Conservation (phyloP, 1,140 invertebrate species). For the Archivesica marissinica region DNA sequence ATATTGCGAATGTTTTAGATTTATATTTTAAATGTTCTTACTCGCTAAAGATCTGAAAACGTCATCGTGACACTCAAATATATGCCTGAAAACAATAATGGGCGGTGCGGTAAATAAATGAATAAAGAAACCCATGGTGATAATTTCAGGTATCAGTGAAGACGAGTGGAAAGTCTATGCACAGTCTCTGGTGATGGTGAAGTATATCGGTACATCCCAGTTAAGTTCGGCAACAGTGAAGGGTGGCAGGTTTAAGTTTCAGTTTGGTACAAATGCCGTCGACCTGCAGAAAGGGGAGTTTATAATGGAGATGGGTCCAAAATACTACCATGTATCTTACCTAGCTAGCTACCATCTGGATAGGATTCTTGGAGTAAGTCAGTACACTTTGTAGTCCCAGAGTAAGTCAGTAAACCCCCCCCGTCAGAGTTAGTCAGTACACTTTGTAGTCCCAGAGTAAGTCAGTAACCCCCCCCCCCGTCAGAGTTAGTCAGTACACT, state of each 20-base stretch:
- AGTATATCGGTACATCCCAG: constrained; percentile 45
- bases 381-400: not conserved
- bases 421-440: too few species aligned
- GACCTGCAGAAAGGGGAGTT: constrained; percentile 68
- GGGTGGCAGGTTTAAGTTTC: constrained; percentile 70
- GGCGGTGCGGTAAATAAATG: too few species aligned
- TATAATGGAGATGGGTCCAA: constrained; percentile 71
- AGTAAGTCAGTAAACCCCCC: too few species aligned
- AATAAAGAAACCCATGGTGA: too few species aligned
- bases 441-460: too few species aligned
- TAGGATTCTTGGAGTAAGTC: constrained; percentile 78
- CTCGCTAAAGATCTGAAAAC: too few species aligned
- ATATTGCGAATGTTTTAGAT: too few species aligned
- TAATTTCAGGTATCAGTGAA: constrained; percentile 73
- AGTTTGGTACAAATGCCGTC: constrained; percentile 52
- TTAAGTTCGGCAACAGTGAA: constrained; percentile 41
- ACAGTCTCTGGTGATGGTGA: constrained; percentile 56
- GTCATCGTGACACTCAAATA: too few species aligned
- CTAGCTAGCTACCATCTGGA: constrained; percentile 74
- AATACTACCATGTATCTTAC: constrained; percentile 71
- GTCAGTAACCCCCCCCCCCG: too few species aligned
- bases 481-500: too few species aligned
- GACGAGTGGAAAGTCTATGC: constrained; percentile 72
- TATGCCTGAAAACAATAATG: too few species aligned
- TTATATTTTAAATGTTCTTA: too few species aligned